Percentiles rank a stretch among this genome's conserved stretches.
Conservation (phyloP, 2,113 vertebrate species). For the Hemichromis elongatus region DNA sequence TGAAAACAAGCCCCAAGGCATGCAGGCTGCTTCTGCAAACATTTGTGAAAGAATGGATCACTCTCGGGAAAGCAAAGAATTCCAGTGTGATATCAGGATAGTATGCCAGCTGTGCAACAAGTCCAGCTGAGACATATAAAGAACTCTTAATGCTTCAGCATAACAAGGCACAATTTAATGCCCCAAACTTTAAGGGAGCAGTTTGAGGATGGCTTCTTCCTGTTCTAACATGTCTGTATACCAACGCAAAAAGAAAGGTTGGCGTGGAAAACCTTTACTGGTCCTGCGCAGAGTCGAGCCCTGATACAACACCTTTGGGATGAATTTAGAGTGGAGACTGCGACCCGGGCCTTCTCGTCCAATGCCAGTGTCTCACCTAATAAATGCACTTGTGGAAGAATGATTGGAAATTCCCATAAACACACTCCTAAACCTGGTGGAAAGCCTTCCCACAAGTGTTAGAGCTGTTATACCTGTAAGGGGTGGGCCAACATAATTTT, state of each 20-base stretch:
- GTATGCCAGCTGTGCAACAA: not conserved
- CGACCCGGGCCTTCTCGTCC: not conserved
- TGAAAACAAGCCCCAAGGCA: not conserved
- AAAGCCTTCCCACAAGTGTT: not conserved
- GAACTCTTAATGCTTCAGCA: not conserved
- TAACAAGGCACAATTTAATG: not conserved
- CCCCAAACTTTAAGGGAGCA: not conserved
- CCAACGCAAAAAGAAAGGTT: not conserved
- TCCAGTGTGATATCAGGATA: not conserved
- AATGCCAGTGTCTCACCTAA: not conserved
- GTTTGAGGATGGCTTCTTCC: not conserved
- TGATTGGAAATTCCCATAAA: not conserved
- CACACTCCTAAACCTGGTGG: not conserved
- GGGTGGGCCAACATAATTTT: not conserved
- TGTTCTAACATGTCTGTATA: not conserved
- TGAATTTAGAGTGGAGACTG: not conserved
- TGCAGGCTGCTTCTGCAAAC: not conserved
- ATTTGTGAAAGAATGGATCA: not conserved
- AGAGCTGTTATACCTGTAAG: not conserved
- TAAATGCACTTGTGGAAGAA: not conserved
- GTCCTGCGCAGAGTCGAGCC: not conserved
- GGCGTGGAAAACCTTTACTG: not conserved
- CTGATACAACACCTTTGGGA: not conserved
- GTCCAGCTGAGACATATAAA: not conserved
- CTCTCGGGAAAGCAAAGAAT: not conserved